Base-by-base conservation (phyloP, 35 echinoderm and acorn worm genomes). In the Diadema setosum region DNA sequence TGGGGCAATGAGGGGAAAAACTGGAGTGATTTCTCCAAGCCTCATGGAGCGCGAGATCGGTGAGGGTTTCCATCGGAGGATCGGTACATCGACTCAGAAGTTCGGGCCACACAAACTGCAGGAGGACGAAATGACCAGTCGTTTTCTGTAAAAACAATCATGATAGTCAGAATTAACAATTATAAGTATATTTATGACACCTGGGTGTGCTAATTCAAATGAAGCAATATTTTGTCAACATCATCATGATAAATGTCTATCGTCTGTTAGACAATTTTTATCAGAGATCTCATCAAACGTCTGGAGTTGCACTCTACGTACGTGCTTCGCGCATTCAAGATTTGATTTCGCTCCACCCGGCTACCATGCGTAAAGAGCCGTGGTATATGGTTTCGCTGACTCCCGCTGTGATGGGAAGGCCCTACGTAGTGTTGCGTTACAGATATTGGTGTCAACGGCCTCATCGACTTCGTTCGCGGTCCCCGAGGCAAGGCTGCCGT, bases 391-490 rank as follows among this genome's bases (percentile, higher is more conserved):
- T 78, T 78, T 78, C 73, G 73, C 73, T 78, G 73, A 78, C 73
- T 44, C 73, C 73, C 73, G 73, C 73, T 78, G 73, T 41, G 73
- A 21, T 41, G 35, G 36, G 73, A 44, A 78, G 35, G 73, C 35
- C 73, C 40, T 44, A 42, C 14, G 35, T 24, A 78, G 73, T 78
- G 73, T 78, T 41, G 25, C 73, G 73, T 78, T 78, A 78, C 73
- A 78, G 35, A 78, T 78, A 78, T 78, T 78, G 73, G 73, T 78
- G 73, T 78, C 73, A 78, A 78, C 73, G 73, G 73, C 73, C 73
- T 78, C 73, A 78, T 78, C 44, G 73, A 78, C 35, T 43, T 2
- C 35, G 73, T 41, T 78, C 9, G 9, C 48, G 40, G 73, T 78
- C 73, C 73, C 73, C 35, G 73, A 34, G 73, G 73, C 73, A 78